Conservation (phyloP, 2,888 invertebrate genomes). For the Napeogenes sylphis region DNA sequence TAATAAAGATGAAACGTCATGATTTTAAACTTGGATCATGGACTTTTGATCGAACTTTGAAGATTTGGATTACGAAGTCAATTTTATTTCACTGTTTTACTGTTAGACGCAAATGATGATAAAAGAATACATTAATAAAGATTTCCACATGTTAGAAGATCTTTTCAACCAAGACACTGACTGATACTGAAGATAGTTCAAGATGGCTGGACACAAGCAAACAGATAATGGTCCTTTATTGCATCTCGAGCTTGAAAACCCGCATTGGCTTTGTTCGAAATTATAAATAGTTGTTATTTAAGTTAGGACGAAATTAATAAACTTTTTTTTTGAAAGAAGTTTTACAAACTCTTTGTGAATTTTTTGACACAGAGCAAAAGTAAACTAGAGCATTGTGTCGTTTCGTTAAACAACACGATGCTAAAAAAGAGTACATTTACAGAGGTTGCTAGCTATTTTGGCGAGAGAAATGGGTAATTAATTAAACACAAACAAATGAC, state of each 20-base stretch:
- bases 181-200: constrained; percentile 1
- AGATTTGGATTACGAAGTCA: too few species aligned
- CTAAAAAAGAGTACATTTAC: neutral
- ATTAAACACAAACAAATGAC: constrained; percentile 5
- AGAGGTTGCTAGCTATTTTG: constrained; percentile 2
- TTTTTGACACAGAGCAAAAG: neutral
- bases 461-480: constrained; percentile 6
- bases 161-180: neutral
- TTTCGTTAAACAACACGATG: neutral
- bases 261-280: constrained; percentile 14
- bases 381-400: neutral
- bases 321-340: neutral
- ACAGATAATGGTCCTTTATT: constrained; percentile 12
- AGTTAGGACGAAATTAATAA: neutral
- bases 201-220: constrained; percentile 12
- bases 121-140: neutral
- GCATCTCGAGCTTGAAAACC: constrained; percentile 10
- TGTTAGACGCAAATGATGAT: too few species aligned
- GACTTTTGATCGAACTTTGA: too few species aligned
- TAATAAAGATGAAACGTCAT: too few species aligned
- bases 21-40: too few species aligned
- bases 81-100: too few species aligned
- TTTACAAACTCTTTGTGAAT: neutral
- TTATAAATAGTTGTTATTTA: neutral
- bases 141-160: neutral